Evolutionary conservation across 2,888 invertebrate species (phyloP).

Genomic region (Pristionchus mayeri): DNA sequence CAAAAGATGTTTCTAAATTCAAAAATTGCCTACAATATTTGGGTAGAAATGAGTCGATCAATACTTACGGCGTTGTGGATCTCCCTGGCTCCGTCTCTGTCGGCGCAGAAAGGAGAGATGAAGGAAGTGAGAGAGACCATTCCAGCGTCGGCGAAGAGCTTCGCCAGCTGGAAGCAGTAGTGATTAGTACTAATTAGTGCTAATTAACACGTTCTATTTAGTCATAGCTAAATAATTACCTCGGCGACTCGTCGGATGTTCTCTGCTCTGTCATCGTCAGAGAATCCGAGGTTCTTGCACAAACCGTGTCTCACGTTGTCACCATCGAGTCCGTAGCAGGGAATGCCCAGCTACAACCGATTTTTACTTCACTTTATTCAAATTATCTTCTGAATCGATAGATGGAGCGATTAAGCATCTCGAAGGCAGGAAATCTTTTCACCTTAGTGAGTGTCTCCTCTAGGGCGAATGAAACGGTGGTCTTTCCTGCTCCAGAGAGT

Average conservation of each 20-base stretch:
- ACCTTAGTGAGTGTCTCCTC: slow-evolving; percentile 87
- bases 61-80: slow-evolving; percentile 83
- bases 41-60: too few species aligned
- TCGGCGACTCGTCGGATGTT: slow-evolving; percentile 87
- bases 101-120: slow-evolving; percentile 93
- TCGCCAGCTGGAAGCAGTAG: slow-evolving; percentile 83
- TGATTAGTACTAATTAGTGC: not conserved
- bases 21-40: not conserved
- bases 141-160: slow-evolving; percentile 96
- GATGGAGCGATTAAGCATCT: not conserved
- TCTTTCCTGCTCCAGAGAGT: slow-evolving; percentile 93
- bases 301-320: slow-evolving; percentile 97
- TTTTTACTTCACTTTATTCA: too few species aligned
- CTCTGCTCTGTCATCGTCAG: slow-evolving; percentile 93
- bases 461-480: slow-evolving; percentile 95
- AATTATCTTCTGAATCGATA: not conserved
- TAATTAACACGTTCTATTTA: not conserved
- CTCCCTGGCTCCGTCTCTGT: slow-evolving; percentile 90
- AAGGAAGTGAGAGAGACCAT: slow-evolving; percentile 96
- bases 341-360: slow-evolving; percentile 85
- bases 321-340: slow-evolving; percentile 95
- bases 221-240: too few species aligned
- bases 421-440: too few species aligned
- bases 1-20: not conserved
- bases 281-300: slow-evolving; percentile 91